Percentiles rank a stretch among this genome's conserved stretches.
Conservation (phyloP, 2,797 vertebrate genomes). For the Agapornis canus region DNA sequence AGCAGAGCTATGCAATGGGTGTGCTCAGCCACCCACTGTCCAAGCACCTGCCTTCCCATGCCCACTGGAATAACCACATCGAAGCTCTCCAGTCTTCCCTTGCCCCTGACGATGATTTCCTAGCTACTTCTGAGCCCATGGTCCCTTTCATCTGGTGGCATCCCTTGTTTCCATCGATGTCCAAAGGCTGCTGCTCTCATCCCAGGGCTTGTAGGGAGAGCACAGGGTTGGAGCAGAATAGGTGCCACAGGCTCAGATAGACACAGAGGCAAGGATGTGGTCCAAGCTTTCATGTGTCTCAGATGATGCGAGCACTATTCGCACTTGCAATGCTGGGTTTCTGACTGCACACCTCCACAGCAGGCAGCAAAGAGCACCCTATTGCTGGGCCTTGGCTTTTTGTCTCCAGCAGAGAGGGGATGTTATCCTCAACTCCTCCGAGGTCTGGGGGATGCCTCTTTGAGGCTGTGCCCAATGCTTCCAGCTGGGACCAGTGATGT, state of each 20-base stretch:
- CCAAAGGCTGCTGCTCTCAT: background rate
- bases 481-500: background rate
- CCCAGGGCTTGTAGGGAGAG: too few relatives aligned
- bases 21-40: background rate
- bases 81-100: background rate
- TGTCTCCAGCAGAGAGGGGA: background rate
- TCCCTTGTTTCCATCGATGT: background rate
- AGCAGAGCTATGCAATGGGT: background rate
- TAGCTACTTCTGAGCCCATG: background rate
- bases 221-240: background rate
- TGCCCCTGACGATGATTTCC: background rate
- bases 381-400: background rate
- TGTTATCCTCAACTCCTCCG: rapidly evolving
- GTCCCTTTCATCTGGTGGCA: background rate
- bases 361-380: background rate
- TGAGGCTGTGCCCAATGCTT: rapidly evolving
- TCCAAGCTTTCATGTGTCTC: background rate
- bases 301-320: rapidly evolving
- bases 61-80: rapidly evolving
- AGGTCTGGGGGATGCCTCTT: background rate
- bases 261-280: background rate
- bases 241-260: too few relatives aligned
- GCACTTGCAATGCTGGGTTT: background rate
- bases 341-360: background rate
- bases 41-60: background rate